Conservation (phyloP, 2,797 vertebrate species). For the Alectoris magna region DNA sequence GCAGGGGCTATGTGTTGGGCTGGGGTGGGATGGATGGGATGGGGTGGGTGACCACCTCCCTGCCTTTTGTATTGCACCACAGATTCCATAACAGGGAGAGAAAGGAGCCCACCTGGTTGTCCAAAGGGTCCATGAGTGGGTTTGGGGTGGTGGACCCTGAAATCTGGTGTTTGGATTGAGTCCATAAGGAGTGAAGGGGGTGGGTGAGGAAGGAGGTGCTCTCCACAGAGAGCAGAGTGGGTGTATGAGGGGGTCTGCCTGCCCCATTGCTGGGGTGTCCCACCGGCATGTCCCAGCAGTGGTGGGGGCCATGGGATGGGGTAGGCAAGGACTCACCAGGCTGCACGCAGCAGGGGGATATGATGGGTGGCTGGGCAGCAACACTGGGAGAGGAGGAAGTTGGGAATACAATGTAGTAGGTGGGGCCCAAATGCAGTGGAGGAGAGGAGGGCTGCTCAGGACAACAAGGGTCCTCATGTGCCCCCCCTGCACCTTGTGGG, state of each 20-base stretch:
- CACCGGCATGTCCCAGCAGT: background rate
- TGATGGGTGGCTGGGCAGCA: rapidly evolving
- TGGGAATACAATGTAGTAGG: background rate
- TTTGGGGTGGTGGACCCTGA: background rate
- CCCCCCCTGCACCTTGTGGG: rapidly evolving
- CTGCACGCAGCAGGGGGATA: background rate
- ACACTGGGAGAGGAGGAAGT: background rate
- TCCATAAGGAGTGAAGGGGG: background rate
- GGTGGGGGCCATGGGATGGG: background rate
- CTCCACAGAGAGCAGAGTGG: background rate
- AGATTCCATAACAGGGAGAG: background rate
- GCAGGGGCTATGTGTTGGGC: rapidly evolving
- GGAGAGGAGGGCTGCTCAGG: rapidly evolving
- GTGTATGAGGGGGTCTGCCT: background rate
- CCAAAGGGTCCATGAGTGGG: background rate
- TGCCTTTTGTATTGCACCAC: background rate
- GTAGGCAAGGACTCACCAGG: background rate
- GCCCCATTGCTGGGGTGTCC: rapidly evolving
- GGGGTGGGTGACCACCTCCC: background rate
- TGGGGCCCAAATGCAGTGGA: background rate
- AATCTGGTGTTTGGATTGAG: background rate
- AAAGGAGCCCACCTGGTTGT: background rate
- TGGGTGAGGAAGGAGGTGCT: rapidly evolving
- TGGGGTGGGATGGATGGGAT: background rate
- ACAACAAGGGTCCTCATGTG: rapidly evolving